Evolutionary conservation across 1,140 invertebrate genomes (phyloP), one percentile per base, ranked within the genome.

Genomic region (Antheraea pernyi): DNA sequence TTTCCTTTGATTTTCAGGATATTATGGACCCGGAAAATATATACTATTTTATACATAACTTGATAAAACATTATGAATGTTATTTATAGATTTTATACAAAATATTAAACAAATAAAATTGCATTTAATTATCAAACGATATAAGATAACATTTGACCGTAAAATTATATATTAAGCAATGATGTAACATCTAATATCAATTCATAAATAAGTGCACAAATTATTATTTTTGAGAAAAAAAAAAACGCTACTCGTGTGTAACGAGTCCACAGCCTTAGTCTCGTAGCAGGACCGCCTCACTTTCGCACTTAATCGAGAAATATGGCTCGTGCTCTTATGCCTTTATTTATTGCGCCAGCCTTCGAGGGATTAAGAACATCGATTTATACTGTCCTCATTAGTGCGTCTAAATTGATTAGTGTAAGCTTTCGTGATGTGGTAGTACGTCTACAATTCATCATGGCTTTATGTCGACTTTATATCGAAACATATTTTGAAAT

Each of bases 231-330:
- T n/a, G n/a, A n/a, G n/a, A n/a, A n/a, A n/a, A n/a, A n/a, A n/a
- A n/a, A n/a, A 59, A 59, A 11, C 65, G 65, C 65, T 67, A 30
- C 53, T 48, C 65, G 19, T 10, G 3, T 65, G 63, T 37, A 39
- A 58, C 37, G 30, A 63, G 68, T 11, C 58, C 65, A 39, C 65
- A 22, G 39, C 66, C 59, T 22, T 19, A 42, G 37, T 37, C 13
- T 66, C 65, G 74, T 73, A 70, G 60, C 69, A 63, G 77, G 68
- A 72, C 68, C 74, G 76, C 76, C 70, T 82, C 83, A 87, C 86
- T 87, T 89, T 91, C 83, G 84, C 86, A 88, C 84, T 89, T 91
- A 91, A 91, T 91, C 89, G 86, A 89, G 88, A 91, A 89, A 90
- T 91, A 91, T 91, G 86, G 87, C 80, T 80, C 77, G 75, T 79